Percentiles rank a stretch among this genome's conserved stretches.
phyloP scores from a whole-genome alignment of 2,888 invertebrate species.

The Cheiracanthium punctorium region DNA sequence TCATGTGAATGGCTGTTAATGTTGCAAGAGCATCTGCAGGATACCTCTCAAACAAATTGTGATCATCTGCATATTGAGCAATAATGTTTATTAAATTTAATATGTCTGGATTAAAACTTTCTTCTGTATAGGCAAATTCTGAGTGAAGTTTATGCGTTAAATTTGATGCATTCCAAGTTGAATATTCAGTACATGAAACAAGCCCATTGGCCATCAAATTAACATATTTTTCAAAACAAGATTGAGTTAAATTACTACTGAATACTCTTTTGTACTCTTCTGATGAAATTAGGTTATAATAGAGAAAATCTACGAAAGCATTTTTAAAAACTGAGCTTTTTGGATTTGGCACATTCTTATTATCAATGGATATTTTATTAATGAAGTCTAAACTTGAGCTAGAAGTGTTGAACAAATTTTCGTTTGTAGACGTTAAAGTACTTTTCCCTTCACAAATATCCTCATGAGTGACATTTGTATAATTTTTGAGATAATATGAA shows the following conservation, averaged over 20 bases:
- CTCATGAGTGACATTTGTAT: too few species aligned
- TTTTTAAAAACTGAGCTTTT: too few species aligned
- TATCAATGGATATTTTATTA: too few species aligned
- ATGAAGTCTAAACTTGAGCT: too few species aligned
- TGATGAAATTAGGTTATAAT: constrained; percentile 53
- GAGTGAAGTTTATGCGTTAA: neutral
- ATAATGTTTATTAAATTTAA: constrained; percentile 30
- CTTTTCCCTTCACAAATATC: too few species aligned
- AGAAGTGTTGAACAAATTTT: too few species aligned
- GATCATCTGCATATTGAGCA: constrained; percentile 25
- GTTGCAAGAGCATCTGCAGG: constrained; percentile 29
- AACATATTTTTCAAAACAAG: constrained; percentile 16
- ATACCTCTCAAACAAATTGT: constrained; percentile 25
- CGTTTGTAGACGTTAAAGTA: too few species aligned
- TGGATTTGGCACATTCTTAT: too few species aligned
- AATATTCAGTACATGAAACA: constrained; percentile 16
- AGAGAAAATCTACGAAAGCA: constrained; percentile 22
- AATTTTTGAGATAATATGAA: too few species aligned
- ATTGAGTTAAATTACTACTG: neutral
- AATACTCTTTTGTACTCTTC: constrained; percentile 24
- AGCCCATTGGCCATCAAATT: constrained; percentile 17
- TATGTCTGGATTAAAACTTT: neutral
- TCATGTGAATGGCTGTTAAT: constrained; percentile 25
- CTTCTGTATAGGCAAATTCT: neutral
- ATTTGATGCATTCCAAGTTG: neutral